Base-by-base conservation (phyloP, 1,140 invertebrate species). In the Caerostris extrusa region DNA sequence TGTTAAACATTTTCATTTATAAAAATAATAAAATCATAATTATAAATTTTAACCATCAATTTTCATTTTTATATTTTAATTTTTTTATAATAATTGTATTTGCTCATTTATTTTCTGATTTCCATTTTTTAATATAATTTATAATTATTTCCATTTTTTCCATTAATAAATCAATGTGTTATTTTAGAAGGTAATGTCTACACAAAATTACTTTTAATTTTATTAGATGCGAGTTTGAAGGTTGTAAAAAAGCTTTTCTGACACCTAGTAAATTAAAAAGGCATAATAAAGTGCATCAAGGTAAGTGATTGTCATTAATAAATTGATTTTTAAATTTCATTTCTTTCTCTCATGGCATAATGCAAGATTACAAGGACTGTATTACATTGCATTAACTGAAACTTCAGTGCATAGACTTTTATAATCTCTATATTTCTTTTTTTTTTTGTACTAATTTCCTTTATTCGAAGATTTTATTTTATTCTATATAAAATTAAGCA, bases 271-370 rank as follows among this genome's bases (percentile, higher is more conserved):
- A 67, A 58, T 67, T 88, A 17, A 50, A 67, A 7, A 88, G 61
- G 19, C 86, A 88, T 12, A 88, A 53, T n/a, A 88, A 61, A 64
- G 50, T 88, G 3, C 86, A 88, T 88, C 14, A 88, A 64, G 86
- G 86, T 61, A 57, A 12, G 50, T 83, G 14, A 12, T 64, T 64
- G 8, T 1, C 61, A 64, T 64, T 64, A 17, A 64, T 10, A 8
- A 17, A 64, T 64, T 64, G 61, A 64, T 34, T 34, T 34, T 34
- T 34, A 34, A 34, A 34, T 34, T 34, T 34, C 34, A 34, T 34
- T 34, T 34, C 34, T 34, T 34, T 34, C 34, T 34, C 34, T 34
- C 34, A 34, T 34, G 34, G 34, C 34, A 34, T 34, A 34, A 34
- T 34, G 34, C 34, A 34, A 34, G 34, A 34, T 2, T 34, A 34